These are phyloP conservation scores for Panulirus ornatus DNA, from an alignment of 1,140 invertebrate genomes.

Conservation along the genomic window DNA sequence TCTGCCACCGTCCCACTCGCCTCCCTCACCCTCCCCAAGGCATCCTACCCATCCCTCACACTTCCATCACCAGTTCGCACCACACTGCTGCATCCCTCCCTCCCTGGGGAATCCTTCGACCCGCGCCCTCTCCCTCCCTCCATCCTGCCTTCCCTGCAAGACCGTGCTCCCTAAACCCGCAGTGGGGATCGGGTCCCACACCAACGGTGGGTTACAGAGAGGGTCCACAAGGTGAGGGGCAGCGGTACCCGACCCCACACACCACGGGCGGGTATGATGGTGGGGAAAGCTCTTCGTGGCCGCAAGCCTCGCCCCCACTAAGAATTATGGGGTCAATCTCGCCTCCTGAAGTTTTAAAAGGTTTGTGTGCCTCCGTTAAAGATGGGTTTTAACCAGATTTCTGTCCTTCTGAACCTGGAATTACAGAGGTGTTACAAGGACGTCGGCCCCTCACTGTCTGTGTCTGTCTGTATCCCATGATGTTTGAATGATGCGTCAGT, in stretches of 20 bases:
- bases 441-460: no score
- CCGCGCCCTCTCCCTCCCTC: background rate
- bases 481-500: no score
- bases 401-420: slow-evolving; percentile 36
- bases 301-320: background rate
- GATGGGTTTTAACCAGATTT: slow-evolving; percentile 23
- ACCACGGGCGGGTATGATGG: no score
- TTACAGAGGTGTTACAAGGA: slow-evolving; percentile 33
- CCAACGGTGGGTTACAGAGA: background rate
- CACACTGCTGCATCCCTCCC: background rate
- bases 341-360: slow-evolving; percentile 51
- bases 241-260: background rate
- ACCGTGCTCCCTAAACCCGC: background rate
- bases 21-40: background rate
- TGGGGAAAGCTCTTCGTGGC: background rate
- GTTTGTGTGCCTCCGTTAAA: slow-evolving; percentile 32
- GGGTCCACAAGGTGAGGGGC: background rate
- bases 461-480: no score
- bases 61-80: background rate
- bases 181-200: background rate
- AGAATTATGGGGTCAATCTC: slow-evolving; percentile 49
- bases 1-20: background rate
- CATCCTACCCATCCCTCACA: background rate
- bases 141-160: background rate
- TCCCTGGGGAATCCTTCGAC: background rate